Conservation (phyloP, 2,113 vertebrate genomes). For the Lampris megalopsis region DNA sequence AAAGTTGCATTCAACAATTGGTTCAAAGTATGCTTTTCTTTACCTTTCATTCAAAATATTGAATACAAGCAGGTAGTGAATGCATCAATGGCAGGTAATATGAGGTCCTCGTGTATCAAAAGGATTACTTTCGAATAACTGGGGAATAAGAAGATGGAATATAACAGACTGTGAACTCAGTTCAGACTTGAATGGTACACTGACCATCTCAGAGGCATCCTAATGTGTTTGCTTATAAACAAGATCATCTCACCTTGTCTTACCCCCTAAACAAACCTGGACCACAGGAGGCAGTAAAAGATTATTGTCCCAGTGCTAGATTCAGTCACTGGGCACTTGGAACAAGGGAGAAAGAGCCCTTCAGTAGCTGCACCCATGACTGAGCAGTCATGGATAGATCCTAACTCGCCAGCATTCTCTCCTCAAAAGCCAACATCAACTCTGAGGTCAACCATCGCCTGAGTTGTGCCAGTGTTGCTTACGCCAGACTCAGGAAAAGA, state of each 20-base stretch:
- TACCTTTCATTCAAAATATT: neutral
- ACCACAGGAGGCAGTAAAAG: slow-evolving; percentile 1
- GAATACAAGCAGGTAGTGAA: slow-evolving; percentile 4
- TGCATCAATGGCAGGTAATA: slow-evolving; percentile 14
- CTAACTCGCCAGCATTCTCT: too few species aligned
- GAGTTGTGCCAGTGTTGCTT: too few species aligned
- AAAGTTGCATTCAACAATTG: slow-evolving; percentile 5
- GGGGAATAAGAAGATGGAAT: slow-evolving; percentile 25
- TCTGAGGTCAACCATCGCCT: too few species aligned
- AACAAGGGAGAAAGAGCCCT: too few species aligned
- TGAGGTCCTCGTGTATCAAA: slow-evolving; percentile 26
- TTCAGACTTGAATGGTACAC: slow-evolving; percentile 58
- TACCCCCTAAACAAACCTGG: neutral
- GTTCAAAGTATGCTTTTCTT: slow-evolving; percentile 7
- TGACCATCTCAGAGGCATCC: slow-evolving; percentile 49
- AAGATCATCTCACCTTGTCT: slow-evolving; percentile 18
- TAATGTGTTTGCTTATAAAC: slow-evolving; percentile 40
- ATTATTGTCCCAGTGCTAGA: slow-evolving; percentile 5
- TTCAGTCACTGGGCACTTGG: too few species aligned
- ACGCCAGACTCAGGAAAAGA: too few species aligned
- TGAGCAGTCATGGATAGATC: too few species aligned
- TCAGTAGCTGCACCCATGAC: too few species aligned
- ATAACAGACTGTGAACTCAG: slow-evolving; percentile 49
- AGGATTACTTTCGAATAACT: slow-evolving; percentile 23
- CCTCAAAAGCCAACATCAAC: too few species aligned